Percentiles rank a stretch among this genome's conserved stretches.
Conservation (phyloP, 2,888 invertebrate species). For the Phymatocera aterrima region DNA sequence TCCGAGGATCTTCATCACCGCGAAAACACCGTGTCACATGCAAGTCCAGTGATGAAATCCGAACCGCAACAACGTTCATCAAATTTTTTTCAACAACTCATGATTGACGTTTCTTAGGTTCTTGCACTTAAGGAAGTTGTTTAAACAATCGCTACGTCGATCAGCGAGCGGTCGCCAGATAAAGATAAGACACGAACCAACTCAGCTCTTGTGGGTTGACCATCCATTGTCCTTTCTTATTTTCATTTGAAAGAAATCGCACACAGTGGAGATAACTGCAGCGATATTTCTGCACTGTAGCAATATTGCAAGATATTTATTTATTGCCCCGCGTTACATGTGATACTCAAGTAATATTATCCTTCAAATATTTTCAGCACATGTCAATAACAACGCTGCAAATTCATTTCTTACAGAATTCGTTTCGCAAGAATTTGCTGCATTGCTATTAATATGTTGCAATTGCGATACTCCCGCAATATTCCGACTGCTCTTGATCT, state of each 20-base stretch:
- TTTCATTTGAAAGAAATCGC: background rate
- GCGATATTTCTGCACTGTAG: background rate
- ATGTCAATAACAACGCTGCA: background rate
- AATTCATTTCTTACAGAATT: no score
- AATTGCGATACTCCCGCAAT: no score
- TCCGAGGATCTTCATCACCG: background rate
- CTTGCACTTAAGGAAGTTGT: background rate
- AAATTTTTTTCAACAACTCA: background rate
- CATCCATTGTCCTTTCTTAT: background rate
- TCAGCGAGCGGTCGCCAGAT: background rate
- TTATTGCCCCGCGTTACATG: no score
- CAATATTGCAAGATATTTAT: background rate
- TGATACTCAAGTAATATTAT: no score
- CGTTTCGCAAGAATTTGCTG: no score
- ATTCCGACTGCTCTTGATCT: no score
- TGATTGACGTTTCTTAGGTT: background rate
- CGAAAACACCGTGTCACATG: background rate
- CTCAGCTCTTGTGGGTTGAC: background rate
- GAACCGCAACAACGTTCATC: background rate
- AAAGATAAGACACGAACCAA: background rate
- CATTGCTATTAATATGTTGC: no score
- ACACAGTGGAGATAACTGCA: no score
- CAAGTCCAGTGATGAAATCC: no score
- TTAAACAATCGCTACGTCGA: background rate
- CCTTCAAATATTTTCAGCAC: no score